Base-by-base conservation (phyloP, 2,888 invertebrate genomes). In the Phengaris alcon region DNA sequence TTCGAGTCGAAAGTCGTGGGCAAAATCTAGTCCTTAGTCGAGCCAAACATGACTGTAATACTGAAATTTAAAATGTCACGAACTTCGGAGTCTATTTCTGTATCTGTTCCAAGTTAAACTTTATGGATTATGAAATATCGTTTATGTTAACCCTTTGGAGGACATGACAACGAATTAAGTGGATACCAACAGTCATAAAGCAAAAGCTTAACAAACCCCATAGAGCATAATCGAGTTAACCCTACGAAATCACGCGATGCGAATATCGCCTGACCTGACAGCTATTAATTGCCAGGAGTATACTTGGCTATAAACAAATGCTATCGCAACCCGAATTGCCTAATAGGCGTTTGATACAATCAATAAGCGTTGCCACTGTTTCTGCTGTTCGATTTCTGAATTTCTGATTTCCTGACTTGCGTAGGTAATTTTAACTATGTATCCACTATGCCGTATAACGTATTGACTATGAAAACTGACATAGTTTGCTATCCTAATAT, bases 151-250 rank as follows among this genome's bases (percentile, higher is more conserved):
- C 64, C 64, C 64, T 64, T 35, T 46, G 12, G 46, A 10, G 52
- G 15, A 12, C 68, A 68, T 68, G 68, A 68, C 74, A 54, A 54
- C 72, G 72, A 72, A 72, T 72, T 72, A 72, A 72, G 72, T 72
- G 72, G 72, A 72, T 81, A 81, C 80, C 79, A 79, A 79, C 75
- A 77, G 77, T 80, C 81, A 82, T 83, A 85, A 82, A 84, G 82
- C 84, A 86, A 78, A 78, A 77, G 77, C 68, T 86, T 77, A 87
- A 87, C 86, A 83, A 83, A 83, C 87, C 85, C 87, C 83, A 82
- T 83, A 82, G 83, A 83, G 82, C 84, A 84, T 87, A 88, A 89
- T 88, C 88, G 86, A 87, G 86, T 88, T 88, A 86, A 89, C 89
- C 89, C 88, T 85, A 88, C 84, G 83, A 84, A 88, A 89, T 87